A percentile compares a stretch with the other conserved stretches of the same genome.
These are phyloP conservation scores for Anastrepha ludens DNA, from an alignment of 1,140 invertebrate species.

Conservation along the genomic window DNA sequence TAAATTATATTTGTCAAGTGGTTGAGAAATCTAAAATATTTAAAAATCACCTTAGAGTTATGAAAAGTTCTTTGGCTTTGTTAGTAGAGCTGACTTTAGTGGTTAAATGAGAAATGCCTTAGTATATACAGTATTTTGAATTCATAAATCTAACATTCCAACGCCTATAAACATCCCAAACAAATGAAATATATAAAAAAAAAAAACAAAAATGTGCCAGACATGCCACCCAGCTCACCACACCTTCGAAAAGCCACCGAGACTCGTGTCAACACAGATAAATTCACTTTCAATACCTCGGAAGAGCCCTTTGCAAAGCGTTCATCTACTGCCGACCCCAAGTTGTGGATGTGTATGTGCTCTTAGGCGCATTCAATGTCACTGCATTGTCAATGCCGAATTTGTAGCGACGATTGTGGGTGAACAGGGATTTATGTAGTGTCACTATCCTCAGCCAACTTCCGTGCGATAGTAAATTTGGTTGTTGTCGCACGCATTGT, in stretches of 20 bases:
- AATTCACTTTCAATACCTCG: slow-evolving; percentile 37
- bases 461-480: slow-evolving; percentile 18
- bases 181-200: background rate
- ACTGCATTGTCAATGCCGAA: slow-evolving; percentile 10
- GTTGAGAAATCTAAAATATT: too few relatives aligned
- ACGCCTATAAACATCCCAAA: background rate
- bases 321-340: background rate
- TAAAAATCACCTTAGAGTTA: too few relatives aligned
- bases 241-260: background rate
- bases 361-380: slow-evolving; percentile 4
- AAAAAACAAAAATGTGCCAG: background rate
- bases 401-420: background rate
- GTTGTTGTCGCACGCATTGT: slow-evolving; percentile 11
- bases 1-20: too few relatives aligned
- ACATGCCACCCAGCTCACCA: background rate
- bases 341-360: background rate
- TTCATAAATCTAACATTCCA: slow-evolving; percentile 9
- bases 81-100: too few relatives aligned
- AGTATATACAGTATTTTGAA: background rate
- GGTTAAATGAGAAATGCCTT: too few relatives aligned
- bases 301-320: background rate
- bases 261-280: slow-evolving; percentile 18
- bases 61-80: too few relatives aligned
- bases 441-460: background rate
- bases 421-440: background rate